These are phyloP conservation scores for Sebastes fasciatus DNA, from an alignment of 2,113 vertebrate genomes.

Conservation along the genomic window DNA sequence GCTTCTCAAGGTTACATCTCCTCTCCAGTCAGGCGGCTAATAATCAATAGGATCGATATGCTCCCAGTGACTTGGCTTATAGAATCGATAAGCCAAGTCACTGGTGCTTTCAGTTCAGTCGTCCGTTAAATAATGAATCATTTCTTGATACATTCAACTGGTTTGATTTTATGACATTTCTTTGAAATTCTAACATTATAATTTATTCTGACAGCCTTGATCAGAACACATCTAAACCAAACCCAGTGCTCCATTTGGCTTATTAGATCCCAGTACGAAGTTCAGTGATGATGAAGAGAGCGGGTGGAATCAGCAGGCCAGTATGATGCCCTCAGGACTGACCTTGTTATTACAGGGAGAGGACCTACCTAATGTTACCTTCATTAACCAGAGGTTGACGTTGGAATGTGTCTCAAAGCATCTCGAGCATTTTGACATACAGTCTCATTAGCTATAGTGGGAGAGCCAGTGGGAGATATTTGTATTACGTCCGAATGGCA, in stretches of 20 bases:
- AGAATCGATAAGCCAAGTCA: constrained; percentile 2
- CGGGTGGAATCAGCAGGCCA: constrained; percentile 32
- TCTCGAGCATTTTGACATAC: constrained; percentile 46
- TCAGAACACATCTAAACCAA: constrained; percentile 19
- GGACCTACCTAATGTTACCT: constrained; percentile 42
- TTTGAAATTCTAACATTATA: constrained; percentile 1
- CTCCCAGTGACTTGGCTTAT: constrained; percentile 13
- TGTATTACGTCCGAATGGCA: not conserved
- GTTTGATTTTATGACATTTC: not conserved
- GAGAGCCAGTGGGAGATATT: constrained; percentile 24
- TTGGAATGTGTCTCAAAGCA: constrained; percentile 67
- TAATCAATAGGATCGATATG: constrained; percentile 77
- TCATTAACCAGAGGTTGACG: constrained; percentile 68
- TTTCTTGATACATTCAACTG: not conserved
- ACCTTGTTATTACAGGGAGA: constrained; percentile 59
- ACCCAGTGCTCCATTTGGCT: not conserved
- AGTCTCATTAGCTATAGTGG: constrained; percentile 51
- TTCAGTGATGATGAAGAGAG: constrained; percentile 35
- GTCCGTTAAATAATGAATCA: not conserved
- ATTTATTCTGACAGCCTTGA: constrained; percentile 27
- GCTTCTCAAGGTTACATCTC: constrained; percentile 64
- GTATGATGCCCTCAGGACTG: constrained; percentile 52
- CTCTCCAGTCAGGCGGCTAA: constrained; percentile 55
- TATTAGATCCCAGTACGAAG: constrained; percentile 8
- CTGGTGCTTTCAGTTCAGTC: not conserved